Evolutionary conservation across 2,113 vertebrate genomes (phyloP).

Genomic region (Ranitomeya imitator): DNA sequence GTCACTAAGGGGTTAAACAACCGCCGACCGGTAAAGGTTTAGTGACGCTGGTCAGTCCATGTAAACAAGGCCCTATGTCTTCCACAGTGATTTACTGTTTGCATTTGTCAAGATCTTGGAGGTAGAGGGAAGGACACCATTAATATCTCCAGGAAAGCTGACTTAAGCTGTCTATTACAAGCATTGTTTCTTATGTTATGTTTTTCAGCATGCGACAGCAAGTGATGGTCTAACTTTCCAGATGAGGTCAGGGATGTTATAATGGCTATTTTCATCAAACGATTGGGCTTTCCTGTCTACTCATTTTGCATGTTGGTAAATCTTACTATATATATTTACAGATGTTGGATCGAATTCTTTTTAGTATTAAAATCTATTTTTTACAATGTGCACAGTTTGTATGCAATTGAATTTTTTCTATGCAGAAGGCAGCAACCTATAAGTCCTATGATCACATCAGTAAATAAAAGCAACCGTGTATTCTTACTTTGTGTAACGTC

Average conservation of each 20-base stretch:
- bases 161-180: not conserved
- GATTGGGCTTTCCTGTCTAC: not conserved
- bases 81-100: not conserved
- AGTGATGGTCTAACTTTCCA: constrained; percentile 89
- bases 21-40: too few species aligned
- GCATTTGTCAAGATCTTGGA: not conserved
- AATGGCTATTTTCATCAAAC: not conserved
- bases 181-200: not conserved
- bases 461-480: not conserved
- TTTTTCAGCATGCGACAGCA: constrained; percentile 82
- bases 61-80: not conserved
- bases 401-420: not conserved
- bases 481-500: not conserved
- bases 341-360: not conserved
- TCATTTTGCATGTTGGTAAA: not conserved
- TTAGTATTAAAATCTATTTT: not conserved
- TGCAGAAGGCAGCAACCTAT: not conserved
- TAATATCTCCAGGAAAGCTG: not conserved
- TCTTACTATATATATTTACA: not conserved
- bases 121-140: not conserved
- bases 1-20: too few species aligned
- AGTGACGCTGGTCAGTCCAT: too few species aligned
- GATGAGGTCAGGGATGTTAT: constrained; percentile 76
- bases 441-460: not conserved
- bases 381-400: not conserved